Base-by-base conservation (phyloP, 2,113 vertebrate genomes). In the Thinocorus orbignyianus region DNA sequence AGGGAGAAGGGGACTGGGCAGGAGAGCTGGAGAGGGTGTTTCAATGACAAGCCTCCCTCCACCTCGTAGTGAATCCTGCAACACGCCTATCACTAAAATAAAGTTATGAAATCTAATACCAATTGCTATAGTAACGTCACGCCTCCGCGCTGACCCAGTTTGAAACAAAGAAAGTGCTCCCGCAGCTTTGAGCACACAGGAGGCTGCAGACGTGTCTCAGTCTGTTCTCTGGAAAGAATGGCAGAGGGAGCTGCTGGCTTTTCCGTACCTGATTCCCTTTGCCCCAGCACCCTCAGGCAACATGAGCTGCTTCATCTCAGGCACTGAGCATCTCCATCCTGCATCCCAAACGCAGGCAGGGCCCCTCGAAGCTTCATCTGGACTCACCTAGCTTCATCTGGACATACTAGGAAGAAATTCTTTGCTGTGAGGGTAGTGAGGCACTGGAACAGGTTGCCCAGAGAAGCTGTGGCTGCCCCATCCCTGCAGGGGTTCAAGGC, bases 41-140 rank as follows among this genome's bases (percentile, higher is more conserved):
- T 85, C 93, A 86, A 1, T 86, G 78, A 35, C 69, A 87, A 13
- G 46, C 42, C 70, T 88, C 69, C 80, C 64, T 81, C 55, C 5
- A 3, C 28, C 70, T 61, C 23, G 57, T 42, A 68, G 81, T 6
- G 51, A 66, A 91, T 76, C 79, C 74, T 86, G 86, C 87, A 81
- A 25, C 83, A 52, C 8, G 0, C 88, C 76, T 52, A 41, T 83
- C 4, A 1, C 91, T n/a, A 89, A 81, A 78, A 42, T 46, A 85
- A 95, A 96, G 92, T 95, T 89, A 86, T 91, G 95, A 96, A 95
- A 96, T 95, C 48, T 52, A 37, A 37, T 52, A 28, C 55, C 42
- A 10, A 96, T 97, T 58, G 94, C 96, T 86, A 95, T 96, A 92
- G 97, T 81, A 97, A 96, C 92, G 4, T 84, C 95, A 80, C 31